phyloP scores from a whole-genome alignment of 2,113 vertebrate genomes.

The Osmerus mordax region DNA sequence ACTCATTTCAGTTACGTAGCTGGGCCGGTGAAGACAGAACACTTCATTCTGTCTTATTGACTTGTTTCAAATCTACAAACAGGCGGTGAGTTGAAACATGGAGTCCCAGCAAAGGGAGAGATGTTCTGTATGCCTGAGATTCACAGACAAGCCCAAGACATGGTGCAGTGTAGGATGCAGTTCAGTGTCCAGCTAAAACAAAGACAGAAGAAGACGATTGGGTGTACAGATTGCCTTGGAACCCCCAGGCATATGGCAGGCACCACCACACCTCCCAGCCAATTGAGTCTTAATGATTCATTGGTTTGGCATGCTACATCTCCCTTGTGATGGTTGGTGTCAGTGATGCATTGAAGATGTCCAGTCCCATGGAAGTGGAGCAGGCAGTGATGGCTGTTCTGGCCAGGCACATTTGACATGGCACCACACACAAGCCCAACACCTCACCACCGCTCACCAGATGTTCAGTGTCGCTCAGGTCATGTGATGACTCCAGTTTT shows the following conservation, averaged over 20 bases:
- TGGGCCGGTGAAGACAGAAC: constrained; percentile 38
- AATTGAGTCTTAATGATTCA: constrained; percentile 74
- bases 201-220: constrained; percentile 27
- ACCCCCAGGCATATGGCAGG: constrained; percentile 65
- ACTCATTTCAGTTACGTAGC: constrained; percentile 53
- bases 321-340: constrained; percentile 62
- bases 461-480: constrained; percentile 50
- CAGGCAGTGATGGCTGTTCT: constrained; percentile 36
- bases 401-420: constrained; percentile 22
- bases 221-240: constrained; percentile 52
- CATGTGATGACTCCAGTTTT: constrained; percentile 19
- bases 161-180: constrained; percentile 11
- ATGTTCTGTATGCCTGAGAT: constrained; percentile 13
- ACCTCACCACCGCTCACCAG: constrained; percentile 44
- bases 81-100: constrained; percentile 3
- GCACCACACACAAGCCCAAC: constrained; percentile 15
- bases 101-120: constrained; percentile 11
- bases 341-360: constrained; percentile 62
- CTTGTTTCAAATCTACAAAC: constrained; percentile 43
- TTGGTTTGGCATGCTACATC: constrained; percentile 58
- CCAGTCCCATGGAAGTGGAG: constrained; percentile 47
- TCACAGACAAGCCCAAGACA: not conserved
- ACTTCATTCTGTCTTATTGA: constrained; percentile 38
- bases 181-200: constrained; percentile 17
- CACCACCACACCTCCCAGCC: constrained; percentile 60